Evolutionary conservation across 2,888 invertebrate species (phyloP), one percentile per base, ranked within the genome.

Genomic region (Chaetogeoica ovagalla): DNA sequence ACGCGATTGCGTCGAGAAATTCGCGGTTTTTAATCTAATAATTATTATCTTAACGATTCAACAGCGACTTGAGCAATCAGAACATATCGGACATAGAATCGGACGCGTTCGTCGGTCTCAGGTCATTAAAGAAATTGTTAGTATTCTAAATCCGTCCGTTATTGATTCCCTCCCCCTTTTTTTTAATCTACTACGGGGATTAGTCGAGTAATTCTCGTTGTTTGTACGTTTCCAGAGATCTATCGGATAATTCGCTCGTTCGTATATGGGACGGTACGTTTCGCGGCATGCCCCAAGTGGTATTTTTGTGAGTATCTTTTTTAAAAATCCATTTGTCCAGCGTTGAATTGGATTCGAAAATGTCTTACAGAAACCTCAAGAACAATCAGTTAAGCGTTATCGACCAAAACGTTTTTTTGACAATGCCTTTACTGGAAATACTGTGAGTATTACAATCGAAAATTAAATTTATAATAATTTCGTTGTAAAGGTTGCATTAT

Each of bases 341-440:
- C 30, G 30, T 30, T 30, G 4, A 30, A 30, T 30, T 30, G 30
- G 30, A 30, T 30, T 30, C 1, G 30, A 30, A 30, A 30, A 30
- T 30, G 30, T 30, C 74, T 83, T 83, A 39, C 83, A 85, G 85
- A 62, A 84, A 85, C 79, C 81, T 85, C 37, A 84, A 84, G 7
- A 83, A 83, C 70, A 85, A 85, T 75, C 68, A 68, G 23, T 84
- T 85, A 39, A 82, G 83, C 81, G 82, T 83, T 21, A 84, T 85
- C 21, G 84, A 84, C 30, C 77, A 83, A n/a, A 84, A 84, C 75
- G 85, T 84, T 55, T 85, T 85, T 75, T 82, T 84, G 30, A 84
- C 84, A 48, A 82, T 83, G 39, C 82, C 83, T 4, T 74, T 82
- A 37, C 81, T 85, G 55, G 83, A 84, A 75, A 84, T 83, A 73